Conservation (phyloP, 30 jellyfish, hydroid and myxozoan species). For the Turritopsis rubra region DNA sequence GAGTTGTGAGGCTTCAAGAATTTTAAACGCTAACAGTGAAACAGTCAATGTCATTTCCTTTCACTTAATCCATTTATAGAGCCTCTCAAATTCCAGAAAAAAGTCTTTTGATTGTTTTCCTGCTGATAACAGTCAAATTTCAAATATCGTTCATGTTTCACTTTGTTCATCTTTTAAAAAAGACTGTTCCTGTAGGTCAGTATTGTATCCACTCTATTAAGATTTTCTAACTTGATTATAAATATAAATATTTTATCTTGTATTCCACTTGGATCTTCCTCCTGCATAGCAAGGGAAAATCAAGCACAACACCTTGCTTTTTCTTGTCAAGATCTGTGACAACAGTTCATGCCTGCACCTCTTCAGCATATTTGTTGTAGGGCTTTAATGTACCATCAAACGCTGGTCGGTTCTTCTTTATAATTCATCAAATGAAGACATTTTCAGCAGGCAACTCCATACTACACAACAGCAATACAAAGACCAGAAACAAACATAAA, state of each 20-base stretch:
- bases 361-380: background rate
- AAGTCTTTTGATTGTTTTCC: background rate
- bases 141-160: conserved; percentile 4
- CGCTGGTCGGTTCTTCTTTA: background rate
- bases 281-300: background rate
- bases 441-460: too few relatives aligned
- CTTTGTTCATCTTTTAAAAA: background rate
- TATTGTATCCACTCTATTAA: background rate
- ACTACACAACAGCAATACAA: too few relatives aligned
- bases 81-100: background rate
- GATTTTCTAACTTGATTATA: background rate
- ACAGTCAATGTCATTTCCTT: background rate
- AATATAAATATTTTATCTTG: background rate
- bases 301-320: background rate
- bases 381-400: background rate
- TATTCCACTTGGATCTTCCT: conserved; percentile 9
- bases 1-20: background rate
- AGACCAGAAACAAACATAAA: too few relatives aligned
- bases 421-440: too few relatives aligned
- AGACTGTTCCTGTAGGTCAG: background rate
- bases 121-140: background rate
- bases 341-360: background rate
- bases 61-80: background rate
- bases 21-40: conserved; percentile 1
- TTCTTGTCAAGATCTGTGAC: conserved; percentile 11